Conservation (phyloP, 1,140 invertebrate species). For the Drosophila baimaii region DNA sequence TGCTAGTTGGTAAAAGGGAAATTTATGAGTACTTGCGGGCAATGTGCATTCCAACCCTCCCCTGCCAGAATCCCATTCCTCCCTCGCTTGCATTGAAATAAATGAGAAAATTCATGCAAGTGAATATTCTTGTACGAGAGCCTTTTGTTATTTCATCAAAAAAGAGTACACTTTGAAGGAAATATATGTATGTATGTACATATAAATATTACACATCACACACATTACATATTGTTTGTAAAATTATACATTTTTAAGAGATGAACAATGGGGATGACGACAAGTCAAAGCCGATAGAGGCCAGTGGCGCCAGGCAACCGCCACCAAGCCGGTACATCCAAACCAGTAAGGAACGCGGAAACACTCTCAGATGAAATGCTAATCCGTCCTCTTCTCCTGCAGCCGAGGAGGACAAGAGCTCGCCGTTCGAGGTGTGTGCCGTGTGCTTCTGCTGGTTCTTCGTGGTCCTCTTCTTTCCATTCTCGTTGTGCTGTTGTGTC, state of each 20-base stretch:
- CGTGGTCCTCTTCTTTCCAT: slow-evolving; percentile 90
- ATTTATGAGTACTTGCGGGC: slow-evolving; percentile 65
- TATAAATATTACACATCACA: not conserved
- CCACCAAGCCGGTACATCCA: slow-evolving; percentile 27
- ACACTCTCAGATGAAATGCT: not conserved
- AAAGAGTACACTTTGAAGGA: slow-evolving; percentile 6
- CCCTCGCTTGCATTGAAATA: slow-evolving; percentile 11
- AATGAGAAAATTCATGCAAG: slow-evolving; percentile 37
- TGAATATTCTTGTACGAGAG: slow-evolving; percentile 14
- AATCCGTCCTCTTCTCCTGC: not conserved
- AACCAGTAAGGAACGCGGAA: slow-evolving; percentile 18
- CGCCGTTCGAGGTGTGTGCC: slow-evolving; percentile 88
- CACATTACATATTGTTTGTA: not conserved
- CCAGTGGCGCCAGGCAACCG: no score
- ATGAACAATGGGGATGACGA: slow-evolving; percentile 5
- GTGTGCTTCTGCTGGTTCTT: slow-evolving; percentile 90
- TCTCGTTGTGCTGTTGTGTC: slow-evolving; percentile 92
- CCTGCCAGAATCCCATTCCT: not conserved
- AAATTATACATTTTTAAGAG: slow-evolving; percentile 4
- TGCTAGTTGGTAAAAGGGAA: slow-evolving; percentile 51
- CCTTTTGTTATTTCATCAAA: slow-evolving; percentile 6
- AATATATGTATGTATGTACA: slow-evolving; percentile 13
- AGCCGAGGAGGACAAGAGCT: slow-evolving; percentile 37
- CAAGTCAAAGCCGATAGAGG: not conserved
- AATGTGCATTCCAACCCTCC: slow-evolving; percentile 22